Conservation (phyloP, 2,113 vertebrate genomes). For the Hemiscyllium ocellatum region DNA sequence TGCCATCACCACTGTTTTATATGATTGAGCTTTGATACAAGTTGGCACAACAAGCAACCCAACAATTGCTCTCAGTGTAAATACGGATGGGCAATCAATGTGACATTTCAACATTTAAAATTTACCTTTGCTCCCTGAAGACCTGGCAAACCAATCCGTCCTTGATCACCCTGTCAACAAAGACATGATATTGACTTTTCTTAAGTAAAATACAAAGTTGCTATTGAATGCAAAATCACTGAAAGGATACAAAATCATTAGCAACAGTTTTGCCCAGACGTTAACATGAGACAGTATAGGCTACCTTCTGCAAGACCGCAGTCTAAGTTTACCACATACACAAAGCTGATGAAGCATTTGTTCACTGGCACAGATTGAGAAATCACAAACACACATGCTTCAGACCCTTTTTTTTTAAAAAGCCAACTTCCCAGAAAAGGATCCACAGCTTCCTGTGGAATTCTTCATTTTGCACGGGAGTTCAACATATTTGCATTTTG, state of each 20-base stretch:
- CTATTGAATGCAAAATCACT: constrained; percentile 7
- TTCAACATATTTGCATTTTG: neutral
- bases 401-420: neutral
- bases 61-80: neutral
- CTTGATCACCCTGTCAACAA: constrained; percentile 72
- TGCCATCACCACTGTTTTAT: no score
- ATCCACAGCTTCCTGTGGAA: neutral
- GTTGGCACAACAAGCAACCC: neutral
- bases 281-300: neutral
- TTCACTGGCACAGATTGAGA: neutral
- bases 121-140: constrained; percentile 64
- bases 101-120: neutral
- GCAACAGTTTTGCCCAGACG: no score
- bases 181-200: constrained; percentile 34
- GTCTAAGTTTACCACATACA: neutral
- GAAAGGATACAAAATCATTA: neutral
- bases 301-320: neutral
- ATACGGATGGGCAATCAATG: neutral
- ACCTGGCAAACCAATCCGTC: constrained; percentile 64
- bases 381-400: neutral
- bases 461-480: neutral
- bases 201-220: neutral
- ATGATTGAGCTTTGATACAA: neutral
- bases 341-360: neutral
- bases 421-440: neutral